Percentiles rank a stretch among this genome's conserved stretches.
phyloP scores from a whole-genome alignment of 2,797 vertebrate genomes.

The Acrocephalus scirpaceus region DNA sequence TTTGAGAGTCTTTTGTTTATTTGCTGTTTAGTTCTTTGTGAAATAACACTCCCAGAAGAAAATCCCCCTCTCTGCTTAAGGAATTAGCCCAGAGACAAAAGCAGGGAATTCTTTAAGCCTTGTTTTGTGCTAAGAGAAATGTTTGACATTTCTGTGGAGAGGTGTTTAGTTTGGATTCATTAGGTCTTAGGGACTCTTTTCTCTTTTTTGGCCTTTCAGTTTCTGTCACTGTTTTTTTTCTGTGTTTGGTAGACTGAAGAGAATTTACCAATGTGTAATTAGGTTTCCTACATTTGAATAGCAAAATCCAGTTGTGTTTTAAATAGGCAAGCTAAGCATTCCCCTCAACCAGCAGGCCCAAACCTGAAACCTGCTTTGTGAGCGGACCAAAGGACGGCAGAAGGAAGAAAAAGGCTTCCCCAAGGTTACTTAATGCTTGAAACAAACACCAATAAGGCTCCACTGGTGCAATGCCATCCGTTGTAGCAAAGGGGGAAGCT shows the following conservation, averaged over 20 bases:
- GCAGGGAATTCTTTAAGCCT: constrained; percentile 91
- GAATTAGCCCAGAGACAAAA: constrained; percentile 96
- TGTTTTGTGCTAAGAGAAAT: constrained; percentile 91
- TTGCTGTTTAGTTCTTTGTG: constrained; percentile 87
- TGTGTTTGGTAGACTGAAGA: constrained; percentile 90
- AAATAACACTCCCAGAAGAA: constrained; percentile 85
- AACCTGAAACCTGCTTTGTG: constrained; percentile 86
- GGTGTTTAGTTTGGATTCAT: constrained; percentile 98
- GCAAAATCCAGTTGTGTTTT: constrained; percentile 90
- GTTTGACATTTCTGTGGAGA: constrained; percentile 93
- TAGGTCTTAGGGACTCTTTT: constrained; percentile 90
- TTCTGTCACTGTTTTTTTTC: constrained; percentile 82
- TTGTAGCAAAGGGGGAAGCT: neutral
- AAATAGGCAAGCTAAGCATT: constrained; percentile 85
- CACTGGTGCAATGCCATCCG: neutral
- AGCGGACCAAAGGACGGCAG: constrained; percentile 64
- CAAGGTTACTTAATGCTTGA: constrained; percentile 49
- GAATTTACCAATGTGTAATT: constrained; percentile 96
- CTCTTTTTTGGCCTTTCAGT: constrained; percentile 84
- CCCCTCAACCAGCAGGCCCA: constrained; percentile 84
- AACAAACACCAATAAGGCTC: constrained; percentile 59
- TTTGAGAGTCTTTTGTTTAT: constrained; percentile 88
- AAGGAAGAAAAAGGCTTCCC: constrained; percentile 77
- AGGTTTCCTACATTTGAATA: constrained; percentile 92
- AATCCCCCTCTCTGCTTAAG: constrained; percentile 90